Base-by-base conservation (phyloP, 2,113 vertebrate genomes). In the Leptocoma aspasia region DNA sequence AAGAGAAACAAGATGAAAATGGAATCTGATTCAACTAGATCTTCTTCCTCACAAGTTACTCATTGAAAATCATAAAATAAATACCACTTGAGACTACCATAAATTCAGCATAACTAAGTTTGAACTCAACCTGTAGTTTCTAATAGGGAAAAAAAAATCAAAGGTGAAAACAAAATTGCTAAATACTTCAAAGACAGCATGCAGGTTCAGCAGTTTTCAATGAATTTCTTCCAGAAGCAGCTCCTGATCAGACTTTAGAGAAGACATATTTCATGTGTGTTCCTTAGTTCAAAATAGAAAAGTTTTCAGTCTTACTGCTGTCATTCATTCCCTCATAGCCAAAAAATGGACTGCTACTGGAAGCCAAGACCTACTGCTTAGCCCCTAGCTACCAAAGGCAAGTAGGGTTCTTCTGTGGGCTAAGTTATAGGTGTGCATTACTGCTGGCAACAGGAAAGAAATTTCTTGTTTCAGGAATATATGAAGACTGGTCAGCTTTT, bases 91-190 rank as follows among this genome's bases (percentile, higher is more conserved):
- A 93, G 53, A 91, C 37, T 64, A 28, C 65, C 66, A 45, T 23
- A 70, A 88, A 83, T 39, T 79, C 65, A 72, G 60, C 9, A 61
- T 79, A 95, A 89, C 41, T 78, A 71, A 56, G 49, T 89, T 91
- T 84, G 61, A 95, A 69, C 31, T 91, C 70, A 91, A 56, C 9
- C 11, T 9, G 30, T 64, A 53, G 23, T 79, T 90, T 86, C 54
- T 49, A 85, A 61, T 4, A 82, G 14, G 17, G 11, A 84, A 75
- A 61, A 63, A 76, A 77, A 69, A 76, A 81, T 35, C 39, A 80
- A 86, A 77, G 33, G 13, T 84, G 47, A 91, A 92, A 91, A 82
- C 69, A 80, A 91, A 95, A 82, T 72, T 87, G 49, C 70, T 95
- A 87, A 91, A 59, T 84, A 86, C 20, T 91, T 94, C 57, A 82